Evolutionary conservation across 2,888 invertebrate species (phyloP), one percentile per base, ranked within the genome.

Genomic region (Sceliomorpha sp.): DNA sequence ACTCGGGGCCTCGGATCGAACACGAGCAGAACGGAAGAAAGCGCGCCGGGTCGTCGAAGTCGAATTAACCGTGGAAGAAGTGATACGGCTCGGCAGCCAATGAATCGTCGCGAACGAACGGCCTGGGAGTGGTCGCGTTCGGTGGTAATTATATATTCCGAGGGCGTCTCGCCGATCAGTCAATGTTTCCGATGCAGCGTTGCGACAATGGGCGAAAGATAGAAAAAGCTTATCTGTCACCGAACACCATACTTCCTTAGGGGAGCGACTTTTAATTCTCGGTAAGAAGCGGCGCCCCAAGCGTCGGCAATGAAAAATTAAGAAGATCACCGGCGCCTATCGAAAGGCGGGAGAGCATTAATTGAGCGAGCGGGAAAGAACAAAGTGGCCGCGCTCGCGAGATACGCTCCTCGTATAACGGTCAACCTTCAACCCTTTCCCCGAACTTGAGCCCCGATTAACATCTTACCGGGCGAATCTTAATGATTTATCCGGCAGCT

Each of bases 171-270:
- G 74, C 82, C 86, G 87, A 88, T 88, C 88, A 87, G 87, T 88
- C 88, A 88, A 88, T 87, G 88, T 84, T 85, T 88, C 88, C 87
- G 88, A 81, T 83, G 84, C 86, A 86, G 84, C 81, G 77, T 72
- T 62, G 59, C 76, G 79, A 87, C 87, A 87, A 87, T 86, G 78
- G 80, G 74, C 71, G 78, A 76, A 66, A 86, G 83, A 86, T 83
- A 86, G 85, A 87, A 86, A 85, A 86, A 84, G 84, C 84, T 87
- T 86, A 88, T 88, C 88, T 82, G 84, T 86, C 85, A 86, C 80
- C 70, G 79, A 29, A 69, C 75, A 70, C 74, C 75, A 73, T 77
- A 80, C 83, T 85, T 84, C 85, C 84, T 84, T 70, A 76, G 80
- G 82, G 76, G 71, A 71, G 72, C 77, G 73, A 79, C 80, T 84